A percentile compares a stretch with the other conserved stretches of the same genome.
Conservation (phyloP, 2,113 vertebrate genomes). For the Myotis lucifugus region DNA sequence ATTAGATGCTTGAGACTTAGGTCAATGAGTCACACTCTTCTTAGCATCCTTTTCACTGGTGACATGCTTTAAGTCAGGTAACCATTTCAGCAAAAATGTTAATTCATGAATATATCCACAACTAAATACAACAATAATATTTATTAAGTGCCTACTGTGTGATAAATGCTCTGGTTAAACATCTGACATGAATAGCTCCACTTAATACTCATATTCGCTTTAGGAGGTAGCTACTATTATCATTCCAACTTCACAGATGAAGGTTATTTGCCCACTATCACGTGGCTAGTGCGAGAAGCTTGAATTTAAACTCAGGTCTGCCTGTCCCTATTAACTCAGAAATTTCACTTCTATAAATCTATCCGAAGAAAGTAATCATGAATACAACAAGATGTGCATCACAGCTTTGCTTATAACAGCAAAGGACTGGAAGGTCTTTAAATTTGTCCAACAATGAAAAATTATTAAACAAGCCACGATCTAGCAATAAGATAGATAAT, state of each 20-base stretch:
- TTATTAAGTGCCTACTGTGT: background rate
- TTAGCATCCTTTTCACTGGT: background rate
- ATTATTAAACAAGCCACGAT: background rate
- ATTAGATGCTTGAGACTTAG: constrained; percentile 29
- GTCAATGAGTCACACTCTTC: constrained; percentile 30
- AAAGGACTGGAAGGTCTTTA: background rate
- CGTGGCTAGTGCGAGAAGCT: background rate
- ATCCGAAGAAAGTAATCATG: background rate
- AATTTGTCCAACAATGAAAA: background rate
- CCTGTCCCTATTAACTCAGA: background rate
- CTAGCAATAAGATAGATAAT: background rate
- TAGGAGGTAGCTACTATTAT: background rate
- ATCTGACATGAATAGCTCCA: background rate
- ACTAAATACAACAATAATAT: background rate
- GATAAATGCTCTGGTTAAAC: background rate
- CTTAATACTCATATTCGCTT: background rate
- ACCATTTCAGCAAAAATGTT: background rate
- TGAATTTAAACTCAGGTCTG: background rate
- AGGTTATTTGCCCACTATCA: background rate
- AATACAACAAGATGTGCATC: background rate
- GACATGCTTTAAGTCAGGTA: background rate
- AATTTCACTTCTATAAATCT: constrained; percentile 20
- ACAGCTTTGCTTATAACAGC: constrained; percentile 30
- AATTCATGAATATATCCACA: background rate
- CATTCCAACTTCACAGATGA: background rate